phyloP scores from a whole-genome alignment of 2,797 vertebrate species.

The Parauchenoglanis punctatus region DNA sequence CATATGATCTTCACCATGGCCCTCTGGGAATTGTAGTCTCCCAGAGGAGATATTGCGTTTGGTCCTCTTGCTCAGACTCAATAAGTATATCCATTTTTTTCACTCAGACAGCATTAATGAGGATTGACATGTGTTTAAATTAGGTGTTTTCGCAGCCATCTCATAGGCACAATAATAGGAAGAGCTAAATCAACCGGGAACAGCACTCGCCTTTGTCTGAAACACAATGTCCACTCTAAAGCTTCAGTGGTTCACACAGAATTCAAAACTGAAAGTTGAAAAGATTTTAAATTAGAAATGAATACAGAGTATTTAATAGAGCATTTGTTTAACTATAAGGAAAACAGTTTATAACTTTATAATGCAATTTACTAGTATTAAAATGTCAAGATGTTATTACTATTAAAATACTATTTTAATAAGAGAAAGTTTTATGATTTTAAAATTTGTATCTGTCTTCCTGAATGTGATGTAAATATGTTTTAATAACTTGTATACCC shows the following conservation, averaged over 20 bases:
- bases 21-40: constrained; percentile 44
- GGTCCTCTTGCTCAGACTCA: constrained; percentile 14
- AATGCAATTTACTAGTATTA: not conserved
- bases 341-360: not conserved
- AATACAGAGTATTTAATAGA: not conserved
- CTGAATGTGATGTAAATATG: not conserved
- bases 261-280: not conserved
- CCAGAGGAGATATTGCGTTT: not conserved
- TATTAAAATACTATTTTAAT: not conserved
- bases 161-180: constrained; percentile 46
- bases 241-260: not conserved
- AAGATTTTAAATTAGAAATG: not conserved
- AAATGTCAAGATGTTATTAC: constrained; percentile 2
- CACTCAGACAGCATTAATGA: constrained; percentile 46
- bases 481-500: too few relatives aligned
- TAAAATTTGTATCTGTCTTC: not conserved
- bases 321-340: not conserved
- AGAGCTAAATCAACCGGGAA: constrained; percentile 26
- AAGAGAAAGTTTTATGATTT: not conserved
- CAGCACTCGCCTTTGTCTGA: constrained; percentile 26
- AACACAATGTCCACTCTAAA: not conserved
- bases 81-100: constrained; percentile 37
- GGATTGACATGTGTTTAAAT: constrained; percentile 52
- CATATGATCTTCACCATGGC: constrained; percentile 6
- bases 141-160: constrained; percentile 48